Percentiles rank a stretch among this genome's conserved stretches.
Conservation (phyloP, 2,113 vertebrate genomes). For the Zingel zingel region DNA sequence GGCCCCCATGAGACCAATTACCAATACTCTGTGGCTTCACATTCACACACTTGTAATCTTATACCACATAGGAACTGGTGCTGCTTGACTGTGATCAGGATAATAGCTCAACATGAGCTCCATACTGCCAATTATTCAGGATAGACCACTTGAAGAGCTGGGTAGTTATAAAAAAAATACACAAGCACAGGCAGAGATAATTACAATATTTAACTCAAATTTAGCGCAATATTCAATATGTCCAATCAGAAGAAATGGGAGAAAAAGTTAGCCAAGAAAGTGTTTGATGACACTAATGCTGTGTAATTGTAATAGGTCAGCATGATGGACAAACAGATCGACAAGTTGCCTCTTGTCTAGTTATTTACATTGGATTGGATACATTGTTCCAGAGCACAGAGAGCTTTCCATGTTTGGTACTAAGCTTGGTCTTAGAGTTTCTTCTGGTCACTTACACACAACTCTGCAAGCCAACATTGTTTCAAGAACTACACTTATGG, state of each 20-base stretch:
- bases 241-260: constrained; percentile 2
- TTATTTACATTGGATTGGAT: constrained; percentile 10
- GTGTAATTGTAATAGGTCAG: constrained; percentile 18
- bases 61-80: constrained; percentile 48
- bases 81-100: constrained; percentile 58
- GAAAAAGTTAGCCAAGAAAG: background rate
- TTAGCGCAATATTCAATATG: background rate
- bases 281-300: background rate
- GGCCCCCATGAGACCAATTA: constrained; percentile 71
- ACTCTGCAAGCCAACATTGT: background rate
- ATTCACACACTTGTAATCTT: constrained; percentile 45
- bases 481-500: background rate
- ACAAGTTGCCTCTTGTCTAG: background rate
- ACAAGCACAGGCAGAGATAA: background rate
- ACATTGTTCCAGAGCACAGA: background rate
- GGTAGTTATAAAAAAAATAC: constrained; percentile 11
- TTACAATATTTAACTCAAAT: background rate
- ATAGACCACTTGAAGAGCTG: constrained; percentile 32
- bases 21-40: constrained; percentile 49
- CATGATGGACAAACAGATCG: background rate
- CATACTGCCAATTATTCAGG: constrained; percentile 48
- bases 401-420: background rate
- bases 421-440: background rate
- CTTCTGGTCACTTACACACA: background rate
- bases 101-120: constrained; percentile 52